A percentile compares a stretch with the other conserved stretches of the same genome.
Conservation (phyloP, 2,113 vertebrate species). For the Misgurnus anguillicaudatus region DNA sequence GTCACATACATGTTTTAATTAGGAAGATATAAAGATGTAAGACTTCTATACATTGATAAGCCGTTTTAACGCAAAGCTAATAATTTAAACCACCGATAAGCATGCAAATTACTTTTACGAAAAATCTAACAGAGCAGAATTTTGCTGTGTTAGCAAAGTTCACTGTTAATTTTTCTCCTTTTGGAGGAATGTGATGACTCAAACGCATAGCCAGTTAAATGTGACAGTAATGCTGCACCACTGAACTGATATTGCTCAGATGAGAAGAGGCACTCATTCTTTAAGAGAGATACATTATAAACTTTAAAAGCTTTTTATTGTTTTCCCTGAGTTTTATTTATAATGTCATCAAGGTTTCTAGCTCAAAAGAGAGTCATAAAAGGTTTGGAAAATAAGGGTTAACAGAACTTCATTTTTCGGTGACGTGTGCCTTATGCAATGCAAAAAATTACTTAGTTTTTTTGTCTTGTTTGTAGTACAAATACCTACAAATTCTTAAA, state of each 20-base stretch:
- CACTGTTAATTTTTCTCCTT: neutral
- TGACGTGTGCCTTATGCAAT: neutral
- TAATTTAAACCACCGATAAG: slow-evolving; percentile 5
- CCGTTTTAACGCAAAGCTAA: slow-evolving; percentile 16
- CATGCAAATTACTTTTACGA: neutral
- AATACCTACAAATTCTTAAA: no score
- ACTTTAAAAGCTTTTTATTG: neutral
- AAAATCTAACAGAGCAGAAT: neutral
- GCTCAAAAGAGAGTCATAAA: neutral
- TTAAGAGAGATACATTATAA: neutral
- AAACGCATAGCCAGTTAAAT: neutral
- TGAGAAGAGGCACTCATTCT: neutral
- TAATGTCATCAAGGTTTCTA: neutral
- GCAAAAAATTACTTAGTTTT: no score
- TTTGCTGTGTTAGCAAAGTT: neutral
- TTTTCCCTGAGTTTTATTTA: neutral
- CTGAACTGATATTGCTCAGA: slow-evolving; percentile 15
- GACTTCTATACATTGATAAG: neutral
- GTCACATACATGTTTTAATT: neutral
- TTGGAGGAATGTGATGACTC: neutral
- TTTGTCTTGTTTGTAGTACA: no score
- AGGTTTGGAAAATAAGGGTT: neutral
- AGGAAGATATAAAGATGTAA: slow-evolving; percentile 4
- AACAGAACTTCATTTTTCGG: neutral
- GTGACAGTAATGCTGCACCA: slow-evolving; percentile 12